phyloP scores from a whole-genome alignment of 1,140 invertebrate species.

The Pseudoatta argentina region DNA sequence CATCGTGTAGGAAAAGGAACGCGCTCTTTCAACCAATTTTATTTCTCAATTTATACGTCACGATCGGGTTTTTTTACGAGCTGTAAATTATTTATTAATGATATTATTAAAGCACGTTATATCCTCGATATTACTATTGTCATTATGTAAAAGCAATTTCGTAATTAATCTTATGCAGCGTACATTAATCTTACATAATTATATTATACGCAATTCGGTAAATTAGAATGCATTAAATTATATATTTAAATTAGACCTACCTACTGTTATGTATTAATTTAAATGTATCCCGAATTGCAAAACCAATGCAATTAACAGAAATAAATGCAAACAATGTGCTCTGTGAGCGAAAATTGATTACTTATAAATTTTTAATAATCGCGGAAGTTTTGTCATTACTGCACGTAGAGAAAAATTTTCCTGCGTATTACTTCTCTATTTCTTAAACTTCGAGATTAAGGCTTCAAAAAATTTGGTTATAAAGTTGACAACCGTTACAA shows the following conservation, averaged over 20 bases:
- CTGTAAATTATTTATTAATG: slow-evolving; percentile 22
- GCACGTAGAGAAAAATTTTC: neutral
- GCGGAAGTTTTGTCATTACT: neutral
- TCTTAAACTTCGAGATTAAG: neutral
- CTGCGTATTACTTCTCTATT: neutral
- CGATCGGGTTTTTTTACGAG: neutral
- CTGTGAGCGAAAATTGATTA: neutral
- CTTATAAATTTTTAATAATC: slow-evolving; percentile 11
- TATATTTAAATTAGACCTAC: slow-evolving; percentile 17
- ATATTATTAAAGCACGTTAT: slow-evolving; percentile 12
- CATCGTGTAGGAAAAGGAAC: slow-evolving; percentile 17
- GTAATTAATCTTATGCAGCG: slow-evolving; percentile 33
- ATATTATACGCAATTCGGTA: neutral
- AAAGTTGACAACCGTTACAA: neutral
- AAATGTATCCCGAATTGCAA: neutral
- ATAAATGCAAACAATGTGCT: neutral
- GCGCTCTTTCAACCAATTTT: neutral
- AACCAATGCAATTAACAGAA: neutral
- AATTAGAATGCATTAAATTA: slow-evolving; percentile 10
- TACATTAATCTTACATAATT: slow-evolving; percentile 22
- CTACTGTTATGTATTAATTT: neutral
- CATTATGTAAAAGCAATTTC: neutral
- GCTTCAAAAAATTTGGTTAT: neutral
- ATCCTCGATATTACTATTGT: slow-evolving; percentile 9
- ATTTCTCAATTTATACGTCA: slow-evolving; percentile 26